Conservation (phyloP, 2,113 vertebrate species). For the Micromys minutus region DNA sequence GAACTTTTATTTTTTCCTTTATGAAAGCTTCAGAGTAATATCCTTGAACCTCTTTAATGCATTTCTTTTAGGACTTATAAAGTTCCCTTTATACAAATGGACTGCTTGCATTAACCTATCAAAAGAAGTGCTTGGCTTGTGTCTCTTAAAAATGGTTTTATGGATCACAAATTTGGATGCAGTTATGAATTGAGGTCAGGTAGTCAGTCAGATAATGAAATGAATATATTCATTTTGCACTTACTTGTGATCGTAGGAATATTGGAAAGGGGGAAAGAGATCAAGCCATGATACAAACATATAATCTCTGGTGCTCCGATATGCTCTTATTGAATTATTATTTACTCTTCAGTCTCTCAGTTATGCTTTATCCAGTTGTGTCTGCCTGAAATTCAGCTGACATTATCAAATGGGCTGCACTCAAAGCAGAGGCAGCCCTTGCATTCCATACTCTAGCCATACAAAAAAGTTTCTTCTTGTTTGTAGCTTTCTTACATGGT, state of each 20-base stretch:
- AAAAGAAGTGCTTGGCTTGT: slow-evolving; percentile 61
- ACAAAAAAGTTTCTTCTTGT: not conserved
- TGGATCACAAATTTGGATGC: slow-evolving; percentile 56
- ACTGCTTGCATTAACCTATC: slow-evolving; percentile 55
- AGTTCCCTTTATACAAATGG: slow-evolving; percentile 28
- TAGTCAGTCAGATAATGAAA: slow-evolving; percentile 62
- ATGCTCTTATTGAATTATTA: slow-evolving; percentile 34
- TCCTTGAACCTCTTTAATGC: slow-evolving; percentile 38
- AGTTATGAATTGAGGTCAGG: slow-evolving; percentile 64
- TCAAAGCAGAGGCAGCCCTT: not conserved
- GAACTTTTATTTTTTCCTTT: not conserved
- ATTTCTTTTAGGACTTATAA: slow-evolving; percentile 46
- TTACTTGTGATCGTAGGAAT: slow-evolving; percentile 60
- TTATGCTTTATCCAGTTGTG: slow-evolving; percentile 65
- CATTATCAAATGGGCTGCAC: not conserved
- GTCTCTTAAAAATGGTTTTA: slow-evolving; percentile 61
- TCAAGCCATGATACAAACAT: slow-evolving; percentile 46
- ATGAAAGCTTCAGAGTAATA: slow-evolving; percentile 14
- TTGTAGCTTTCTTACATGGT: not conserved
- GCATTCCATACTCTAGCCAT: not conserved
- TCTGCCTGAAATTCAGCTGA: slow-evolving; percentile 46
- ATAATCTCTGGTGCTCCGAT: slow-evolving; percentile 26
- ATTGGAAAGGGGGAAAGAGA: not conserved
- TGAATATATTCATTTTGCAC: slow-evolving; percentile 72
- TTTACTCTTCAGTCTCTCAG: slow-evolving; percentile 49